Evolutionary conservation across 2,888 invertebrate genomes (phyloP).

Genomic region (Alentia gelatinosa): DNA sequence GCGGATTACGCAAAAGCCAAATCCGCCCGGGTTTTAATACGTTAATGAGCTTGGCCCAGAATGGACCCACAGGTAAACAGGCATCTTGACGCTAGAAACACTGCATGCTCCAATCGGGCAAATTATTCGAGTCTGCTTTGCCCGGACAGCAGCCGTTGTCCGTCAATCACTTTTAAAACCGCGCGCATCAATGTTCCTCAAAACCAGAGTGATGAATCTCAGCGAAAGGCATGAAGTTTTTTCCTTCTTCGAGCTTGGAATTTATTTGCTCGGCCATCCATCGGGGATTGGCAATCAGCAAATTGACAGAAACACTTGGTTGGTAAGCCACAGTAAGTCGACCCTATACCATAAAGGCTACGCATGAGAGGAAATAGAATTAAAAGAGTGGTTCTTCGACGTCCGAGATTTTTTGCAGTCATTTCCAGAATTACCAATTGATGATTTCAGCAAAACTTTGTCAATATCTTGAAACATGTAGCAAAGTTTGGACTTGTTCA

Average conservation of each 20-base stretch:
- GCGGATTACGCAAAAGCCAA: background rate
- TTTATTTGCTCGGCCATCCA: background rate
- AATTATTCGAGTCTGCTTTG: background rate
- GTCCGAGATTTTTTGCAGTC: too few relatives aligned
- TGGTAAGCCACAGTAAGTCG: background rate
- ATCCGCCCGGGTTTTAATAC: background rate
- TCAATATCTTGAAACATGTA: too few relatives aligned
- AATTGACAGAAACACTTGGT: background rate
- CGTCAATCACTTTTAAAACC: background rate
- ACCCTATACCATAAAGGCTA: too few relatives aligned
- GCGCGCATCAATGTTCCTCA: background rate
- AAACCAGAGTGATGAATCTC: background rate
- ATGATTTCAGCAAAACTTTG: too few relatives aligned
- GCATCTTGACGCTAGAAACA: background rate
- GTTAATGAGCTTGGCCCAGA: conserved; percentile 9
- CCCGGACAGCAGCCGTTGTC: background rate
- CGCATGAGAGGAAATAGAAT: too few relatives aligned
- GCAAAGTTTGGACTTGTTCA: too few relatives aligned
- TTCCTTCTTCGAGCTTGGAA: background rate
- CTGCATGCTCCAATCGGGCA: background rate
- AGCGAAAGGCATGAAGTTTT: background rate
- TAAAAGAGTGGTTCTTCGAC: too few relatives aligned
- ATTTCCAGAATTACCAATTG: too few relatives aligned
- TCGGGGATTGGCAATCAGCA: background rate
- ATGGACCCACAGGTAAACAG: background rate